These are phyloP conservation scores for Phymastichus coffea DNA, from an alignment of 1,140 invertebrate species.

Conservation along the genomic window DNA sequence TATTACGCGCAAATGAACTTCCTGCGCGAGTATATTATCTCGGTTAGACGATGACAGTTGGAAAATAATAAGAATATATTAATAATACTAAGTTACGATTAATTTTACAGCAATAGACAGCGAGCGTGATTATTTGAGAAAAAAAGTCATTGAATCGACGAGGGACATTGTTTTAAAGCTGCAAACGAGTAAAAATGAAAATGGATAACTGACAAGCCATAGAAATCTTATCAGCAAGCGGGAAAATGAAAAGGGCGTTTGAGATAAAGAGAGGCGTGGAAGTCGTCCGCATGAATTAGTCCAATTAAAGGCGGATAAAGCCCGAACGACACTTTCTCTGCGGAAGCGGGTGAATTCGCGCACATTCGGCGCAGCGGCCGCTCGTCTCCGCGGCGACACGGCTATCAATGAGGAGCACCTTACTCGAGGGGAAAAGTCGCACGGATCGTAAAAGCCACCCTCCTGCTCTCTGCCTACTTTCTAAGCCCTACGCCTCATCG, in stretches of 20 bases:
- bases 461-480: background rate
- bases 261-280: constrained; percentile 9
- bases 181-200: too few species aligned
- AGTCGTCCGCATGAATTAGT: constrained; percentile 17
- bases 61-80: too few species aligned
- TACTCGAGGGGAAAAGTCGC: background rate
- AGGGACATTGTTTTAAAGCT: too few species aligned
- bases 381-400: constrained; percentile 11
- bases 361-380: background rate
- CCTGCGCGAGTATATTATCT: too few species aligned
- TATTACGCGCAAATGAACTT: constrained; percentile 44
- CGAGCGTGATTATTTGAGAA: too few species aligned
- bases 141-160: too few species aligned
- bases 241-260: constrained; percentile 2
- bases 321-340: background rate
- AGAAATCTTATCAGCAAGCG: too few species aligned
- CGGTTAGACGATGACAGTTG: too few species aligned
- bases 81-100: too few species aligned
- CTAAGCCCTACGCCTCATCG: constrained; percentile 18
- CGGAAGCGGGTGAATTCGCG: too few species aligned
- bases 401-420: constrained; percentile 22
- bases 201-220: too few species aligned
- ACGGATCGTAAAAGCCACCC: constrained; percentile 23
- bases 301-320: constrained; percentile 25
- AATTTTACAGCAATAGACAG: too few species aligned